These are phyloP conservation scores for Zeuzera pyrina DNA, from an alignment of 2,888 invertebrate genomes.

Conservation along the genomic window DNA sequence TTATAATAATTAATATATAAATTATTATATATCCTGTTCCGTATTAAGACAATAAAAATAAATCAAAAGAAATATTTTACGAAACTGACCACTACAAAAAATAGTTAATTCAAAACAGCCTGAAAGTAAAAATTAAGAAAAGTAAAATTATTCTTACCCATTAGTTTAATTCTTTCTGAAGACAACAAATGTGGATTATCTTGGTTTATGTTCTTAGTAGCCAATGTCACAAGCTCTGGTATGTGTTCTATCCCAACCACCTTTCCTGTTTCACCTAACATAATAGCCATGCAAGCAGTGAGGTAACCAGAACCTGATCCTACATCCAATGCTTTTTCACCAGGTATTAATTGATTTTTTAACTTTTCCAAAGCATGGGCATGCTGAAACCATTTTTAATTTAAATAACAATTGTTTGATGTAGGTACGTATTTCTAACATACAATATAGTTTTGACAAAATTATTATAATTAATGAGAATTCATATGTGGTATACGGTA, in stretches of 20 bases:
- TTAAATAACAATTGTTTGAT: not conserved
- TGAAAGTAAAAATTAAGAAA: not conserved
- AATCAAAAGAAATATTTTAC: too few relatives aligned
- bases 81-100: too few relatives aligned
- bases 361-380: conserved; percentile 92
- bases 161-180: conserved; percentile 77
- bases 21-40: too few relatives aligned
- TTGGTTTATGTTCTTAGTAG: conserved; percentile 82
- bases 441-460: too few relatives aligned
- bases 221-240: conserved; percentile 81
- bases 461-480: too few relatives aligned
- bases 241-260: conserved; percentile 95
- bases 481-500: too few relatives aligned
- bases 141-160: conserved; percentile 66
- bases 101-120: too few relatives aligned
- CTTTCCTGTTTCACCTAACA: conserved; percentile 79
- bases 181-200: conserved; percentile 81
- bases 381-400: conserved; percentile 79
- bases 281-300: conserved; percentile 91
- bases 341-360: conserved; percentile 82
- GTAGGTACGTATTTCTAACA: too few relatives aligned
- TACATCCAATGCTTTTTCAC: conserved; percentile 88
- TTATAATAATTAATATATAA: too few relatives aligned
- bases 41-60: too few relatives aligned
- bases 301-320: conserved; percentile 96